Percentiles rank a stretch among this genome's conserved stretches.
phyloP scores from a whole-genome alignment of 2,888 invertebrate genomes.

The Aporophyla nigra region DNA sequence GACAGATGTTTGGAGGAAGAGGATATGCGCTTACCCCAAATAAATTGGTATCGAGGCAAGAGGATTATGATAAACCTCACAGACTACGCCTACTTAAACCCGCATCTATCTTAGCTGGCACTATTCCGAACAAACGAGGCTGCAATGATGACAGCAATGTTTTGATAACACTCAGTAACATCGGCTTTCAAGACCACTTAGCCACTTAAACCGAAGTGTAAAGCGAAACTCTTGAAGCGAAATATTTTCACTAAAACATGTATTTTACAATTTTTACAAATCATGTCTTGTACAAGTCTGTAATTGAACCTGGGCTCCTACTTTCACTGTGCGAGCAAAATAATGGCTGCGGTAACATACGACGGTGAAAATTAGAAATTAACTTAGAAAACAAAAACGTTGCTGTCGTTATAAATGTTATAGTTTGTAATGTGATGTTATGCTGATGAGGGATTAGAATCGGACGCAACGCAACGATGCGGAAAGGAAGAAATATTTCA shows the following conservation, averaged over 20 bases:
- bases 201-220: constrained; percentile 38
- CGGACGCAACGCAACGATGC: constrained; percentile 1
- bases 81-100: neutral
- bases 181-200: constrained; percentile 50
- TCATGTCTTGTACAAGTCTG: constrained; percentile 54
- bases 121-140: constrained; percentile 2
- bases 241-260: constrained; percentile 49
- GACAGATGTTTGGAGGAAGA: no score
- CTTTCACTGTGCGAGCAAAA: constrained; percentile 83
- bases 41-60: neutral
- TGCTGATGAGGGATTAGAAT: constrained; percentile 51
- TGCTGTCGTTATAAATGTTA: constrained; percentile 50
- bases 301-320: constrained; percentile 66
- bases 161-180: constrained; percentile 44
- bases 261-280: constrained; percentile 65
- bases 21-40: neutral
- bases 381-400: constrained; percentile 71
- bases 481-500: constrained; percentile 24
- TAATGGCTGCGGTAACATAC: constrained; percentile 79
- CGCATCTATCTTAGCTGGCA: neutral
- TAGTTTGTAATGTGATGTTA: constrained; percentile 38
- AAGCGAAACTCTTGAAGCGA: constrained; percentile 41
- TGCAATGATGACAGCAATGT: constrained; percentile 33
- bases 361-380: constrained; percentile 85
- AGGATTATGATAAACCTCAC: neutral